Conservation (phyloP, 2,888 invertebrate species). For the Neoascia interrupta region DNA sequence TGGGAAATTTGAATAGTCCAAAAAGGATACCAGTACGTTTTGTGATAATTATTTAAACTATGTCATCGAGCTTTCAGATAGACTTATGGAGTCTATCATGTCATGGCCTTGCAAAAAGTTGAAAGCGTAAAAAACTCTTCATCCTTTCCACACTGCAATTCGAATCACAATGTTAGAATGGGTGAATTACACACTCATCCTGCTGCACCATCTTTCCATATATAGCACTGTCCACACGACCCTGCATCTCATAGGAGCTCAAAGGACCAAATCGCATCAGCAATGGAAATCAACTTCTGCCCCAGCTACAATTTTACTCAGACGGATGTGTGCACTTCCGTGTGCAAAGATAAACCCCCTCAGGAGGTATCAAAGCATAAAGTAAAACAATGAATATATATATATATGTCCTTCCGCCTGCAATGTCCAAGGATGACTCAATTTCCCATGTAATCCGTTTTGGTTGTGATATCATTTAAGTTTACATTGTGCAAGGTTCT, state of each 20-base stretch:
- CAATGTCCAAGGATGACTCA: slow-evolving; percentile 59
- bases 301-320: neutral
- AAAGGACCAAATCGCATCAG: slow-evolving; percentile 1
- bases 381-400: slow-evolving; percentile 47
- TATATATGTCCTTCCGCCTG: slow-evolving; percentile 2
- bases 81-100: no score
- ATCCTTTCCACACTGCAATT: no score
- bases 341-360: slow-evolving; percentile 15
- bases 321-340: slow-evolving; percentile 18
- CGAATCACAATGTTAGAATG: no score
- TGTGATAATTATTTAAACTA: no score
- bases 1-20: no score
- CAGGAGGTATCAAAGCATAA: slow-evolving; percentile 21
- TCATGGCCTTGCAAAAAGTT: no score
- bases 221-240: neutral
- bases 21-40: no score
- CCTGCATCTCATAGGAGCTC: neutral
- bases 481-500: slow-evolving; percentile 53
- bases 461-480: slow-evolving; percentile 62
- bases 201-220: slow-evolving; percentile 3
- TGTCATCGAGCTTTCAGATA: no score
- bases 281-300: slow-evolving; percentile 17
- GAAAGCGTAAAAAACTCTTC: no score
- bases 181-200: slow-evolving; percentile 32
- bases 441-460: slow-evolving; percentile 66